phyloP scores from a whole-genome alignment of 2,888 invertebrate genomes.

The Callyntrura guangdongensis region DNA sequence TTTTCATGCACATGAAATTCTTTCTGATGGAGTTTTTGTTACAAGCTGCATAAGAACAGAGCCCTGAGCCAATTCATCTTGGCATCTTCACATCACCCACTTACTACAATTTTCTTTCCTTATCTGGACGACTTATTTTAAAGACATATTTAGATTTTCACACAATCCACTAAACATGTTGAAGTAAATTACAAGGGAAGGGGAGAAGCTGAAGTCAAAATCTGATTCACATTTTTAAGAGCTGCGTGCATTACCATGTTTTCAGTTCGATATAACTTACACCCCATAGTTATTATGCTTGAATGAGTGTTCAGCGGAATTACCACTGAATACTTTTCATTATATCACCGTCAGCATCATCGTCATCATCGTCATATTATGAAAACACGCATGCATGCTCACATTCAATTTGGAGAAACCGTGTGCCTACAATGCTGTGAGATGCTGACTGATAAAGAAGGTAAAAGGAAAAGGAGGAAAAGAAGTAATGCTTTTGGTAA shows the following conservation, averaged over 20 bases:
- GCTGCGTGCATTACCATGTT: slow-evolving; percentile 1
- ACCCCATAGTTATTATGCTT: slow-evolving; percentile 69
- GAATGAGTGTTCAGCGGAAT: slow-evolving; percentile 74
- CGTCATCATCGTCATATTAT: slow-evolving; percentile 31
- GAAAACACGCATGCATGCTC: slow-evolving; percentile 63
- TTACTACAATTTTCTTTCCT: slow-evolving; percentile 72
- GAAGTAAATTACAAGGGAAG: slow-evolving; percentile 59
- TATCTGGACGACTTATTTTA: slow-evolving; percentile 75
- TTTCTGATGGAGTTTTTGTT: slow-evolving; percentile 6
- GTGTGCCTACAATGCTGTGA: not conserved
- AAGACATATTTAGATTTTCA: slow-evolving; percentile 63
- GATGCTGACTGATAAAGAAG: slow-evolving; percentile 21
- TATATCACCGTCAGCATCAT: slow-evolving; percentile 64
- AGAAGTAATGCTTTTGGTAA: slow-evolving; percentile 66
- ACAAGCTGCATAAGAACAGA: not conserved
- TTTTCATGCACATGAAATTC: slow-evolving; percentile 54
- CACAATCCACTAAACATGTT: slow-evolving; percentile 42
- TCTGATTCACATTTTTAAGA: slow-evolving; percentile 59
- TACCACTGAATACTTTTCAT: slow-evolving; percentile 72
- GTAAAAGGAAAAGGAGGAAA: not conserved
- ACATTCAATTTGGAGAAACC: slow-evolving; percentile 52
- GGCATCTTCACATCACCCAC: slow-evolving; percentile 62
- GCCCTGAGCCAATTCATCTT: slow-evolving; percentile 66
- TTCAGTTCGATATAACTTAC: slow-evolving; percentile 40
- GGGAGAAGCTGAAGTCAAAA: slow-evolving; percentile 54